Conservation (phyloP, 2,797 vertebrate species). For the Morus bassanus region DNA sequence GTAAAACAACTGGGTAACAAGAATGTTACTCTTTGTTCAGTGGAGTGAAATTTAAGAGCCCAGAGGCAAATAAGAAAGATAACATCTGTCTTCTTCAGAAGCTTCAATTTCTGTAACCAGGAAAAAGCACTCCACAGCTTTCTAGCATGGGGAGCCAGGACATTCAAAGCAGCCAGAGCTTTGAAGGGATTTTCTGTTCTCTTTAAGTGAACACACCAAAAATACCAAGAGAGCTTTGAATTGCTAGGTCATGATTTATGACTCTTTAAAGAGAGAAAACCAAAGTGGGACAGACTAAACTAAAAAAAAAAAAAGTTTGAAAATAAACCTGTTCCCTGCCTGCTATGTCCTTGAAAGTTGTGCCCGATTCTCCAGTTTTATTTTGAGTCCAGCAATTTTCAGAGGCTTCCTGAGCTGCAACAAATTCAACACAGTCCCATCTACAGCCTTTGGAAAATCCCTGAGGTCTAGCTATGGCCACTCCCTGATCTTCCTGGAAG, state of each 20-base stretch:
- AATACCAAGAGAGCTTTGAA: neutral
- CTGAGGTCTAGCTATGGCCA: neutral
- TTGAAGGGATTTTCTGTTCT: neutral
- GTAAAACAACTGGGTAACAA: neutral
- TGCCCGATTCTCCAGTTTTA: neutral
- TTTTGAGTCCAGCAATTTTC: neutral
- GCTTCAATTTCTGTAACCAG: neutral
- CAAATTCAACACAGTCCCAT: neutral
- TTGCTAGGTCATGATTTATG: neutral
- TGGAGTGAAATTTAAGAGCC: neutral
- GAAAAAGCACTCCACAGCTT: neutral
- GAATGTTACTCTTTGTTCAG: slow-evolving; percentile 19
- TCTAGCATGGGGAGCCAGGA: neutral
- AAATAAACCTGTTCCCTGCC: neutral
- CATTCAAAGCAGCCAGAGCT: neutral
- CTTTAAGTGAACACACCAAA: neutral
- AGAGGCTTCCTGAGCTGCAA: neutral
- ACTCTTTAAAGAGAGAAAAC: neutral
- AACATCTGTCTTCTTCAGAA: neutral
- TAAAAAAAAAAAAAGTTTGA: neutral
- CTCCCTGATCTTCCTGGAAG: neutral
- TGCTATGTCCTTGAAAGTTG: neutral
- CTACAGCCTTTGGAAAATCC: neutral
- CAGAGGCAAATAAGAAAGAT: neutral
- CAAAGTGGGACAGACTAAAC: neutral